Conservation (phyloP, 2,888 invertebrate species). For the Cryptophagus acutangulus region DNA sequence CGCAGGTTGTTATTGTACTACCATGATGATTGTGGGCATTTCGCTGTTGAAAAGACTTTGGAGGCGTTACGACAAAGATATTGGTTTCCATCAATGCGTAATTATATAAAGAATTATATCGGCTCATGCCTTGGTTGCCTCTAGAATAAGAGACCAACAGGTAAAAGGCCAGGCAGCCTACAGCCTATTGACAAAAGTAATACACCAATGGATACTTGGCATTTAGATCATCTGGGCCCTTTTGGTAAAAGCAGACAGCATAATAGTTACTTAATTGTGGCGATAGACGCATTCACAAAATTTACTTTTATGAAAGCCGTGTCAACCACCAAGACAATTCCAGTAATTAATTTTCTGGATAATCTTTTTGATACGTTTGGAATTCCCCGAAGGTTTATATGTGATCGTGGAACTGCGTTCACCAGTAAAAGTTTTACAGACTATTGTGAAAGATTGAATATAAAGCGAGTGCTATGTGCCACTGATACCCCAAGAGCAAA, state of each 20-base stretch:
- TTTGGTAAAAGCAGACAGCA: slow-evolving; percentile 25
- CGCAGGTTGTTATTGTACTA: slow-evolving; percentile 17
- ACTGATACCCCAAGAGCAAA: slow-evolving; percentile 31
- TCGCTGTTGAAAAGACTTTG: slow-evolving; percentile 24
- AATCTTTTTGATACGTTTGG: slow-evolving; percentile 23
- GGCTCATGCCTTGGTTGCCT: slow-evolving; percentile 30
- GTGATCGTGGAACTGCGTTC: slow-evolving; percentile 23
- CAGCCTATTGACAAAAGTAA: slow-evolving; percentile 21
- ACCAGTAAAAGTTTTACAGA: slow-evolving; percentile 24
- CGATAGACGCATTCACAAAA: slow-evolving; percentile 37
- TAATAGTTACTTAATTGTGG: slow-evolving; percentile 30
- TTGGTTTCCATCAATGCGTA: slow-evolving; percentile 27
- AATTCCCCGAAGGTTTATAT: slow-evolving; percentile 21
- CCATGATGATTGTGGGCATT: slow-evolving; percentile 35
- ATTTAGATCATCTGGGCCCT: slow-evolving; percentile 32
- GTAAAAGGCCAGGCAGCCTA: slow-evolving; percentile 16
- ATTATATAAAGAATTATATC: slow-evolving; percentile 27
- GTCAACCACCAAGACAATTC: slow-evolving; percentile 18
- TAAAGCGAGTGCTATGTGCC: slow-evolving; percentile 26
- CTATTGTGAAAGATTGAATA: slow-evolving; percentile 13
- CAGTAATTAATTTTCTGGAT: slow-evolving; percentile 21
- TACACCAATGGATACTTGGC: slow-evolving; percentile 30
- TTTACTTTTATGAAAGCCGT: slow-evolving; percentile 33
- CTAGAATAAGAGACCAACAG: slow-evolving; percentile 31
- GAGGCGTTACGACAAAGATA: slow-evolving; percentile 14